Evolutionary conservation across 37 sponge, comb jelly and placozoan genomes (phyloP).

Genomic region (Eunapius fragilis): DNA sequence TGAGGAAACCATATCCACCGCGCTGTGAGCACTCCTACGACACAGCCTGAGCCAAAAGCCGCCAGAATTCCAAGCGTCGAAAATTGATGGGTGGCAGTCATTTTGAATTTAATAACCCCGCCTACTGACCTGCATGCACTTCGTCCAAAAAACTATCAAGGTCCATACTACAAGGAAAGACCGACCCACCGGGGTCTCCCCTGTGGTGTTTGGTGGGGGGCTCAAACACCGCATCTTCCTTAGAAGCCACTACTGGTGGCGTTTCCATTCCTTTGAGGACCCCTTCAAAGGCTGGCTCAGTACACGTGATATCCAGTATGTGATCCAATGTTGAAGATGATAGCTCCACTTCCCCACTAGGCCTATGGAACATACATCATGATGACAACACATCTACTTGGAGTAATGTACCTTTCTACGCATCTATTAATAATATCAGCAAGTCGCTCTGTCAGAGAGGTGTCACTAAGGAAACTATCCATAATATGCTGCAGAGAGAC

Average conservation of each 20-base stretch:
- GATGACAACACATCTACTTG: no score
- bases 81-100: neutral
- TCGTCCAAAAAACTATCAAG: neutral
- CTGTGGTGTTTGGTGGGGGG: neutral
- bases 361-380: neutral
- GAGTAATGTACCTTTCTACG: neutral
- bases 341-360: neutral
- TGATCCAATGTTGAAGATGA: constrained; percentile 23
- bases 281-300: constrained; percentile 35
- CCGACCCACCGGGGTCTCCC: neutral
- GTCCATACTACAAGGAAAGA: neutral
- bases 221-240: neutral
- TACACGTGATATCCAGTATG: constrained; percentile 22
- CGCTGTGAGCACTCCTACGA: constrained; percentile 12
- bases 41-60: constrained; percentile 49
- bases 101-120: neutral
- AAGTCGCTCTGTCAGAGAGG: constrained; percentile 21
- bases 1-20: constrained; percentile 25
- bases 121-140: neutral
- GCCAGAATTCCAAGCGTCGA: constrained; percentile 29
- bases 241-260: neutral
- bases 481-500: constrained; percentile 22
- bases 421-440: constrained; percentile 48
- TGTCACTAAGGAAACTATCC: constrained; percentile 23
- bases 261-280: neutral